Percentiles rank a stretch among this genome's conserved stretches.
phyloP scores from a whole-genome alignment of 1,140 invertebrate genomes.

The Myzus persicae region DNA sequence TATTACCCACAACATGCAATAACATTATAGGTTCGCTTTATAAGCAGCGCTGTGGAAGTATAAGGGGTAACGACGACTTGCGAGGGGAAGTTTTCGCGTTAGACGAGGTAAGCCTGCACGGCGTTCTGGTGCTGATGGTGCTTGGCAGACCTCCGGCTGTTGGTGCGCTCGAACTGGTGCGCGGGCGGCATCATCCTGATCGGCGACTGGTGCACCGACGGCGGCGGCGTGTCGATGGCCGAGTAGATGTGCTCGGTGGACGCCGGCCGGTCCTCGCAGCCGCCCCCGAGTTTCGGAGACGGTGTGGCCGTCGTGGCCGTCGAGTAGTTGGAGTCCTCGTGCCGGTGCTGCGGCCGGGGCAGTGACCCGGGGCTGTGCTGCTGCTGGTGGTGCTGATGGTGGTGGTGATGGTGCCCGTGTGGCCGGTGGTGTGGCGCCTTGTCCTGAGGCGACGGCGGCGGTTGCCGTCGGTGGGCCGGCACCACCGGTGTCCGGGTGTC shows the following conservation, averaged over 20 bases:
- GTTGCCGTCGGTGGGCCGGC: slow-evolving; percentile 66
- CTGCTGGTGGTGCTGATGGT: slow-evolving; percentile 65
- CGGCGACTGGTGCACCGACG: slow-evolving; percentile 71
- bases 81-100: background rate
- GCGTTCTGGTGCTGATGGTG: slow-evolving; percentile 47
- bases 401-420: background rate
- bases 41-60: slow-evolving; percentile 1
- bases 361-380: slow-evolving; percentile 64
- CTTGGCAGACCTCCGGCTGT: slow-evolving; percentile 55
- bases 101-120: slow-evolving; percentile 48
- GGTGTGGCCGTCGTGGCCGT: slow-evolving; percentile 72
- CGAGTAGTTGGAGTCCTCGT: slow-evolving; percentile 67
- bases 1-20: background rate
- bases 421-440: slow-evolving; percentile 62
- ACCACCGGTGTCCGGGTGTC: slow-evolving; percentile 69
- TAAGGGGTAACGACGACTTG: background rate
- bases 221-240: slow-evolving; percentile 79
- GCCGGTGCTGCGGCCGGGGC: slow-evolving; percentile 58
- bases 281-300: slow-evolving; percentile 70
- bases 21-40: background rate
- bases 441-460: slow-evolving; percentile 65
- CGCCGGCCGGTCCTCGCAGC: slow-evolving; percentile 65
- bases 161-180: slow-evolving; percentile 62
- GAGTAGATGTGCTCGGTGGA: slow-evolving; percentile 84
- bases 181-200: slow-evolving; percentile 60